Conservation (phyloP, 2,113 vertebrate species). For the Lophius piscatorius region DNA sequence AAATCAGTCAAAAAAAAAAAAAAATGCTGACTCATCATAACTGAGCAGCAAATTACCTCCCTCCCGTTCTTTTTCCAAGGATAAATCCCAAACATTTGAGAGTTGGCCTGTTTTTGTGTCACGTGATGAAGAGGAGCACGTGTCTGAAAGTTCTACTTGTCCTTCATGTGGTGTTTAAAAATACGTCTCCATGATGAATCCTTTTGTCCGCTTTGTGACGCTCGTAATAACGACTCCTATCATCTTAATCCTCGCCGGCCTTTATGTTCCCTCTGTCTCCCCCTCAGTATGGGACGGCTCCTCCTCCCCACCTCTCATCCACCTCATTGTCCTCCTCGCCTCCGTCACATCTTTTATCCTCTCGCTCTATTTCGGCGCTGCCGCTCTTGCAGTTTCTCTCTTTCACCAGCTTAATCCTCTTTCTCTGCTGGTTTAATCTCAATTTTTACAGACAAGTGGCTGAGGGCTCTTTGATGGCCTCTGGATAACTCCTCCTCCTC, state of each 20-base stretch:
- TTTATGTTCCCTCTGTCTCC: constrained; percentile 31
- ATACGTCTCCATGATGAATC: constrained; percentile 3
- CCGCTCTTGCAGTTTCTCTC: constrained; percentile 8
- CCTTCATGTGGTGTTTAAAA: constrained; percentile 14
- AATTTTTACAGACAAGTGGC: constrained; percentile 29
- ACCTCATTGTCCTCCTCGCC: constrained; percentile 9
- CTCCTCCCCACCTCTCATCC: constrained; percentile 28
- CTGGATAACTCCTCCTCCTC: constrained; percentile 36
- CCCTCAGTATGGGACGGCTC: constrained; percentile 23
- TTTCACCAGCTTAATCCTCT: constrained; percentile 53
- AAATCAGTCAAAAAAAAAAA: too few relatives aligned
- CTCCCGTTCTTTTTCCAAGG: too few relatives aligned
- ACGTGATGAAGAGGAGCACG: constrained; percentile 9
- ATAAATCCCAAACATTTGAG: too few relatives aligned
- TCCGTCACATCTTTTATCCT: constrained; percentile 22
- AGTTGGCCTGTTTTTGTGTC: not conserved
- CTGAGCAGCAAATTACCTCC: too few relatives aligned
- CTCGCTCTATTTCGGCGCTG: constrained; percentile 32
- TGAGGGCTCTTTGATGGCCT: constrained; percentile 53
- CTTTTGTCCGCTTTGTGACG: constrained; percentile 20
- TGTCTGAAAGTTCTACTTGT: constrained; percentile 2
- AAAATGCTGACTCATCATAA: too few relatives aligned
- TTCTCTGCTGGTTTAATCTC: constrained; percentile 51
- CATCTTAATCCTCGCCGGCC: constrained; percentile 54
- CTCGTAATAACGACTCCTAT: constrained; percentile 36